Percentiles rank a stretch among this genome's conserved stretches.
Evolutionary conservation across 37 sponge, comb jelly and placozoan species (phyloP).

Genomic region (Bolinopsis microptera): DNA sequence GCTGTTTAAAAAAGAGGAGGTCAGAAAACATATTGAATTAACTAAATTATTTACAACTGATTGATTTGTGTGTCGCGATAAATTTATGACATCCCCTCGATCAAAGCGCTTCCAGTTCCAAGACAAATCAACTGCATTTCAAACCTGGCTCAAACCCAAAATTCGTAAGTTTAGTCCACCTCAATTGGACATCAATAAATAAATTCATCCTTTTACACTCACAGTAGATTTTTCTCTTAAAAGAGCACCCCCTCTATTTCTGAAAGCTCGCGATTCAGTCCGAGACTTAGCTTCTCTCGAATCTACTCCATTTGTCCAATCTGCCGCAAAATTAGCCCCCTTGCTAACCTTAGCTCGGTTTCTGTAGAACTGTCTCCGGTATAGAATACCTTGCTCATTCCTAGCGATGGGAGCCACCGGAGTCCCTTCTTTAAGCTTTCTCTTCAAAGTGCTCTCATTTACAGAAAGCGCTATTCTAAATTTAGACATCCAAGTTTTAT

Average conservation of each 20-base stretch:
- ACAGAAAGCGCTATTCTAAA: slow-evolving; percentile 58
- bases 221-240: background rate
- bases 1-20: too few species aligned
- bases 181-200: too few species aligned
- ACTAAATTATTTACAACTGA: too few species aligned
- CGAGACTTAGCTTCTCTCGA: slow-evolving; percentile 33
- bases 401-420: background rate
- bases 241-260: background rate
- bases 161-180: too few species aligned
- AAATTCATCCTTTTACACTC: background rate
- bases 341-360: background rate
- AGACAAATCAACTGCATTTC: too few species aligned
- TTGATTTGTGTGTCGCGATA: too few species aligned
- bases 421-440: slow-evolving; percentile 34
- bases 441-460: slow-evolving; percentile 65
- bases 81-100: too few species aligned
- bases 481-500: slow-evolving; percentile 61
- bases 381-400: slow-evolving; percentile 36
- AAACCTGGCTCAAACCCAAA: too few species aligned
- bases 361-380: background rate
- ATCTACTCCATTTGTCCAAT: slow-evolving; percentile 24
- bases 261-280: background rate
- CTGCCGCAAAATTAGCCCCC: background rate
- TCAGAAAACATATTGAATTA: too few species aligned
- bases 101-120: too few species aligned